A percentile compares a stretch with the other conserved stretches of the same genome.
Conservation (phyloP, 2,113 vertebrate species). For the Cyprinodon tularosa region DNA sequence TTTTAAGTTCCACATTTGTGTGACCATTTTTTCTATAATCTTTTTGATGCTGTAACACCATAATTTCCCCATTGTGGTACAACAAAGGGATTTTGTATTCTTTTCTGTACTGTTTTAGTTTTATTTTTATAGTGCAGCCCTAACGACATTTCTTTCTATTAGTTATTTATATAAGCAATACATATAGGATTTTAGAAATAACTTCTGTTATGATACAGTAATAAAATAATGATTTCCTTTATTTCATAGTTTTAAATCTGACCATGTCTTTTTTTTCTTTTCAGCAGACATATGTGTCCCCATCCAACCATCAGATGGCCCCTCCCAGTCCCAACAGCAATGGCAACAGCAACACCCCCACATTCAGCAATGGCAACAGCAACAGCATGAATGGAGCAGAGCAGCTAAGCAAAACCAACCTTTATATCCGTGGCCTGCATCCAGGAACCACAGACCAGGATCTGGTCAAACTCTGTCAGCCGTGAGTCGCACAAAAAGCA, state of each 20-base stretch:
- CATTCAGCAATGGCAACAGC: slow-evolving; percentile 71
- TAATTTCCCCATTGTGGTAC: too few relatives aligned
- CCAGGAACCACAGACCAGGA: slow-evolving; percentile 94
- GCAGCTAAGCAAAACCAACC: slow-evolving; percentile 94
- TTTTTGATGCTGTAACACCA: not conserved
- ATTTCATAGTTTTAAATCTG: slow-evolving; percentile 10
- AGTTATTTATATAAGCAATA: not conserved
- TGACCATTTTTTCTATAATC: not conserved
- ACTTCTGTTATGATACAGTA: not conserved
- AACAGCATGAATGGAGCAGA: slow-evolving; percentile 79
- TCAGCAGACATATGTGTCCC: slow-evolving; percentile 86
- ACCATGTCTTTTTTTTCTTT: slow-evolving; percentile 29
- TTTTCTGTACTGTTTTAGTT: not conserved
- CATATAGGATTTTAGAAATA: not conserved
- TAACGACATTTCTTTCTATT: not conserved
- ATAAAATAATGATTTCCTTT: not conserved
- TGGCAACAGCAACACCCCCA: slow-evolving; percentile 43
- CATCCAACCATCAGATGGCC: slow-evolving; percentile 87
- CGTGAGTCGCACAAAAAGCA: slow-evolving; percentile 80
- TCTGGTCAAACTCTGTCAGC: slow-evolving; percentile 92
- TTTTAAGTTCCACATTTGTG: not conserved
- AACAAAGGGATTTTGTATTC: too few relatives aligned
- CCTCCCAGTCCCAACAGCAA: slow-evolving; percentile 86
- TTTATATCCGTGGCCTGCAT: slow-evolving; percentile 92
- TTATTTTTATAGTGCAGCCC: not conserved